Evolutionary conservation across 1,140 invertebrate genomes (phyloP).

Genomic region (Aradophagus sp.): DNA sequence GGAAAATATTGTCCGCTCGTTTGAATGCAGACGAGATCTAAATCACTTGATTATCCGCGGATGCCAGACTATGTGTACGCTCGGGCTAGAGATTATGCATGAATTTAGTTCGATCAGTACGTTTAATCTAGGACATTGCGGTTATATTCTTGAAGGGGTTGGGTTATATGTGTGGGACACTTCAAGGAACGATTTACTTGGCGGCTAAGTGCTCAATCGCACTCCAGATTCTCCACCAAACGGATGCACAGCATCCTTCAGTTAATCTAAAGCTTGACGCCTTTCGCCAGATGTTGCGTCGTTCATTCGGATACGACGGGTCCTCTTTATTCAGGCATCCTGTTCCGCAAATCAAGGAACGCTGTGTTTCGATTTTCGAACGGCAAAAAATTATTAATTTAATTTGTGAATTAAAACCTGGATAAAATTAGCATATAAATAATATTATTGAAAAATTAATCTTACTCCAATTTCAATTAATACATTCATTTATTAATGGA

Average conservation of each 20-base stretch:
- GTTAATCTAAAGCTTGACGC: constrained; percentile 52
- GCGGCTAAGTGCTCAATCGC: constrained; percentile 28
- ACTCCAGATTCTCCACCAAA: constrained; percentile 20
- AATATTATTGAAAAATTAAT: no score
- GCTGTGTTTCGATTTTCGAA: background rate
- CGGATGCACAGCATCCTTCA: constrained; percentile 21
- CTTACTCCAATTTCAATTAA: no score
- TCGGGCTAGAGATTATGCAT: constrained; percentile 17
- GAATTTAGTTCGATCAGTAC: constrained; percentile 30
- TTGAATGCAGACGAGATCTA: constrained; percentile 12
- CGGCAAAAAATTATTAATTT: no score
- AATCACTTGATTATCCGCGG: constrained; percentile 23
- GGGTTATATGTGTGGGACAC: constrained; percentile 24
- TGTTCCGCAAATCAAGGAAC: constrained; percentile 4
- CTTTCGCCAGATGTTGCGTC: constrained; percentile 37
- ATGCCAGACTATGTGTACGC: constrained; percentile 2
- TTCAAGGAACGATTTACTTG: constrained; percentile 22
- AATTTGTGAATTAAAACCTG: no score
- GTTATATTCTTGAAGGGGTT: constrained; percentile 28
- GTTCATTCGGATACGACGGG: constrained; percentile 30
- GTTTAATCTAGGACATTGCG: constrained; percentile 34
- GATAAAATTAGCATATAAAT: no score
- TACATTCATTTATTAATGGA: no score
- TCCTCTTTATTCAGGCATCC: constrained; percentile 31
- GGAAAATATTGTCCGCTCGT: constrained; percentile 22